A percentile compares a stretch with the other conserved stretches of the same genome.
These are phyloP conservation scores for Drosophila obscura DNA, from an alignment of 1,140 invertebrate genomes.

Conservation along the genomic window DNA sequence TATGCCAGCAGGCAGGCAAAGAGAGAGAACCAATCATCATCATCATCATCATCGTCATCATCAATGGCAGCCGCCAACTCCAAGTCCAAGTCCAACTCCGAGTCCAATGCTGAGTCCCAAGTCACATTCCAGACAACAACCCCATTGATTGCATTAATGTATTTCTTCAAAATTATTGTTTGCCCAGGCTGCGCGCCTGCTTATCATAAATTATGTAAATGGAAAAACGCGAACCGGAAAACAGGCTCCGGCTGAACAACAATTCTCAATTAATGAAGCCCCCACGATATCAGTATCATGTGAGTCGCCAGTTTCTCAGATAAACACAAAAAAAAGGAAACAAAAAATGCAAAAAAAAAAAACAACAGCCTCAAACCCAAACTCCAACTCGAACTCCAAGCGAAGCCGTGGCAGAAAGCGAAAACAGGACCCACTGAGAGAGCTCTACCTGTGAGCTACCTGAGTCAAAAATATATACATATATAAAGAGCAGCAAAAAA, in stretches of 20 bases:
- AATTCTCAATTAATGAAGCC: constrained; percentile 83
- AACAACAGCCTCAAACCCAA: constrained; percentile 14
- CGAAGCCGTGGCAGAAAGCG: constrained; percentile 15
- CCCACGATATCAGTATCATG: constrained; percentile 72
- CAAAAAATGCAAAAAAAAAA: constrained; percentile 2
- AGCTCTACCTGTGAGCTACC: constrained; percentile 43
- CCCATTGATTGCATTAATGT: constrained; percentile 82
- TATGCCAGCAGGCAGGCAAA: constrained; percentile 47
- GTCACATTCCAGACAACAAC: constrained; percentile 69
- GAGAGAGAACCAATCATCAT: background rate
- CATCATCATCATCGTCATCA: constrained; percentile 40
- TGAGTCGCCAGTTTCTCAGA: constrained; percentile 67
- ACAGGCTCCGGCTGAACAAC: constrained; percentile 74
- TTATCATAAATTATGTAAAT: constrained; percentile 84
- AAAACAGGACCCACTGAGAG: constrained; percentile 36
- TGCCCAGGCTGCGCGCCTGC: constrained; percentile 79
- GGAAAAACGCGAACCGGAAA: constrained; percentile 82
- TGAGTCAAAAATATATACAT: constrained; percentile 39
- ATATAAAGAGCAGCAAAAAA: constrained; percentile 34
- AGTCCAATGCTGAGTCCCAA: constrained; percentile 7
- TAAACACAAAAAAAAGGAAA: constrained; percentile 54
- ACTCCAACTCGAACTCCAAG: background rate
- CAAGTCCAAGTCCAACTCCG: no score
- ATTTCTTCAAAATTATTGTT: constrained; percentile 83
- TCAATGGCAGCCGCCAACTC: constrained; percentile 50